Evolutionary conservation across 1,140 invertebrate species (phyloP), one percentile per base, ranked within the genome.

Genomic region (Phortica variegata): DNA sequence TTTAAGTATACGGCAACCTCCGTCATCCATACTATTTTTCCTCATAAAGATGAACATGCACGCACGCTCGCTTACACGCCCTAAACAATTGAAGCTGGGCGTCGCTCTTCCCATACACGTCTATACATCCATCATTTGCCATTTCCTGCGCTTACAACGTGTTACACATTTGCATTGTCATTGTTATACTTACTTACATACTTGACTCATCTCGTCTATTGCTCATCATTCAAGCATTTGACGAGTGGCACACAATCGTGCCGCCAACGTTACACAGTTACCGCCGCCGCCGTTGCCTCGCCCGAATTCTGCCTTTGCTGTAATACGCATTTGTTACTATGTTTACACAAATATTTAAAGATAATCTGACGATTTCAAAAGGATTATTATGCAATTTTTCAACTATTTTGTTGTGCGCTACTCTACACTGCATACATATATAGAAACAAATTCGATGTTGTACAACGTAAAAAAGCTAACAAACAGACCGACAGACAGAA

Each of bases 351-450:
- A 70, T 70, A 70, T 70, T 70, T 70, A 70, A 70, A 61, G 66
- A 70, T 70, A 70, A 70, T 70, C 66, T 61, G 61, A 58, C 66
- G 60, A 70, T 70, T 70, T 70, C 66, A 70, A 70, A 70, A 60
- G 66, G 66, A 61, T 70, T 70, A 70, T 70, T 70, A 70, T 70
- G 66, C 66, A 70, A 70, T 70, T 70, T 70, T 70, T 70, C 65
- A 65, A 51, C 61, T 58, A 65, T 69, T 65, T 69, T 69, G 59
- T 69, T 69, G 65, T 63, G 49, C 17, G 17, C 5, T 26, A 10
- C 10, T 26, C 5, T 26, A 26, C 23, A 26, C 5, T 26, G 10
- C 5, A 26, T 26, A 26, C 10, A 26, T 26, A 26, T 26, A 26
- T n/a, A n/a, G n/a, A 26, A 6, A 26, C 10, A 26, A 26, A 26